A percentile compares a stretch with the other conserved stretches of the same genome.
phyloP scores from a whole-genome alignment of 2,113 vertebrate genomes.

The Heliornis fulica region DNA sequence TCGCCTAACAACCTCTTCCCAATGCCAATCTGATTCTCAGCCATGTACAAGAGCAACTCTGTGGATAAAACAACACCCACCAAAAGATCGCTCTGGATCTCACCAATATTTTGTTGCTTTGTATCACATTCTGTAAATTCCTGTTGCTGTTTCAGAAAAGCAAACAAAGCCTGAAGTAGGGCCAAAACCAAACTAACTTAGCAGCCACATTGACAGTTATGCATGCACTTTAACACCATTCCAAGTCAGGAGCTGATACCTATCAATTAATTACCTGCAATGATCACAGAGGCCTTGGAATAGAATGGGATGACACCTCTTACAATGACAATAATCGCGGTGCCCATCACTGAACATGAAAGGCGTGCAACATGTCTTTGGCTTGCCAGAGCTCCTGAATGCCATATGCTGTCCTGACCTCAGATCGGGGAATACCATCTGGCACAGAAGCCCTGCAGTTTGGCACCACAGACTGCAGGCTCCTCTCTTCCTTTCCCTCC shows the following conservation, averaged over 20 bases:
- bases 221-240: not conserved
- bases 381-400: not conserved
- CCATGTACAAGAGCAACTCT: not conserved
- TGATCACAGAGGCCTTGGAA: not conserved
- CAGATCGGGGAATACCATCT: conserved; percentile 20
- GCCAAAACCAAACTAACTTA: not conserved
- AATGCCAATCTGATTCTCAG: not conserved
- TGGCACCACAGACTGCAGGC: not conserved
- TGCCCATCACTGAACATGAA: not conserved
- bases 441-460: not conserved
- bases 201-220: not conserved
- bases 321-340: not conserved
- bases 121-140: not conserved
- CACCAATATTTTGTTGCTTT: not conserved
- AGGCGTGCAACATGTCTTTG: not conserved
- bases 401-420: conserved; percentile 14
- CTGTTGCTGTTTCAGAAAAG: not conserved
- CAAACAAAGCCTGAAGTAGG: not conserved
- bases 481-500: not conserved
- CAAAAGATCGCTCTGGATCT: not conserved
- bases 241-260: not conserved
- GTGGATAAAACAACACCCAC: not conserved
- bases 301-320: not conserved
- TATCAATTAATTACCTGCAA: not conserved
- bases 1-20: not conserved